A percentile compares a stretch with the other conserved stretches of the same genome.
phyloP scores from a whole-genome alignment of 2,888 invertebrate genomes.

The Exocentrus adspersus region DNA sequence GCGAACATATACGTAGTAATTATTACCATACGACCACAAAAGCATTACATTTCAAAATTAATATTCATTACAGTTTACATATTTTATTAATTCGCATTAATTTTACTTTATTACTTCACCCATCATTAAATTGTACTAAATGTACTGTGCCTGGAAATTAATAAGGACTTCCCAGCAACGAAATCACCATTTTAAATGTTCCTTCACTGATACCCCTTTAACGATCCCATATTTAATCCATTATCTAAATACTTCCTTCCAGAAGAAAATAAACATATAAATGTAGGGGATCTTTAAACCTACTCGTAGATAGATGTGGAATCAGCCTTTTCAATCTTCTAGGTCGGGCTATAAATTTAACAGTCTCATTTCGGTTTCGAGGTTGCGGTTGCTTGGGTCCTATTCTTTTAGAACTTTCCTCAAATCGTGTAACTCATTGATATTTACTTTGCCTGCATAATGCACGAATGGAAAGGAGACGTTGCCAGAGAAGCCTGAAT shows the following conservation, averaged over 20 bases:
- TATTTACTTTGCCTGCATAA: constrained; percentile 19
- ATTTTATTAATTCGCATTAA: too few relatives aligned
- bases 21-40: too few relatives aligned
- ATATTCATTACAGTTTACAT: too few relatives aligned
- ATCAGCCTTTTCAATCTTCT: constrained; percentile 21
- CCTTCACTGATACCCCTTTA: neutral
- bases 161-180: too few relatives aligned
- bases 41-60: too few relatives aligned
- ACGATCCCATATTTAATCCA: neutral
- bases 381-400: constrained; percentile 17
- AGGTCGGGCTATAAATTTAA: constrained; percentile 23
- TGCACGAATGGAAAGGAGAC: neutral
- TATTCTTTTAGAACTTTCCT: constrained; percentile 17
- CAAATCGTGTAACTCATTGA: constrained; percentile 19
- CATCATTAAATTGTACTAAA: too few relatives aligned
- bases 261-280: constrained; percentile 14
- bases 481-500: neutral
- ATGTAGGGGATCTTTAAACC: constrained; percentile 16
- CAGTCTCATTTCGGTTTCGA: constrained; percentile 17
- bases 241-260: constrained; percentile 3
- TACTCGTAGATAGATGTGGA: constrained; percentile 21
- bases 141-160: too few relatives aligned
- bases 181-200: too few relatives aligned
- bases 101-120: too few relatives aligned
- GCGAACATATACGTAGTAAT: too few relatives aligned